These are phyloP conservation scores for Cheilosia impressa DNA, from an alignment of 2,888 invertebrate species.

Conservation along the genomic window DNA sequence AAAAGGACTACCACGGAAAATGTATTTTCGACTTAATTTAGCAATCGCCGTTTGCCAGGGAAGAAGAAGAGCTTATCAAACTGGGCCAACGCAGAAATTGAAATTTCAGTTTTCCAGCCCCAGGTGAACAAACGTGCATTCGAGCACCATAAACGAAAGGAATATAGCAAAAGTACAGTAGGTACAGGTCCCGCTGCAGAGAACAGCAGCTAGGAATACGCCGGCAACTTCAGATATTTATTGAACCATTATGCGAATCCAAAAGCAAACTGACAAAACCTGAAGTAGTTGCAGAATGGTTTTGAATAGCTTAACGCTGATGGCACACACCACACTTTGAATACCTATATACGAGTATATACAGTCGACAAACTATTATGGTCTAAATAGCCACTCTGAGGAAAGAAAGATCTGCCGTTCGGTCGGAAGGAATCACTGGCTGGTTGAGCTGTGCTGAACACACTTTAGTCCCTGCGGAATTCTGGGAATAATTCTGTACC, in stretches of 20 bases:
- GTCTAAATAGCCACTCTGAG: constrained; percentile 70
- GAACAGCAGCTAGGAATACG: background rate
- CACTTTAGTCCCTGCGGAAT: constrained; percentile 19
- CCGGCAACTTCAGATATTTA: constrained; percentile 74
- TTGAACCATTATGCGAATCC: constrained; percentile 75
- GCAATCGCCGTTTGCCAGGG: constrained; percentile 44
- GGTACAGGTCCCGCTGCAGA: constrained; percentile 11
- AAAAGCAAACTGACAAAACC: constrained; percentile 66
- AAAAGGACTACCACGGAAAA: constrained; percentile 39
- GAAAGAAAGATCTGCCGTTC: constrained; percentile 28
- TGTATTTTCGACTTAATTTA: constrained; percentile 63
- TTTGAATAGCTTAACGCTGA: constrained; percentile 61
- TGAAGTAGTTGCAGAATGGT: constrained; percentile 51
- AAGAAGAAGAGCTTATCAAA: constrained; percentile 34
- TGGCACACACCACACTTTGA: constrained; percentile 37
- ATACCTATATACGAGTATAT: constrained; percentile 10
- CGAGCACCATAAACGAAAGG: constrained; percentile 29
- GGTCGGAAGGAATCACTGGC: background rate
- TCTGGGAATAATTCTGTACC: constrained; percentile 2
- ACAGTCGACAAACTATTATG: constrained; percentile 68
- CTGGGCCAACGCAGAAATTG: constrained; percentile 54
- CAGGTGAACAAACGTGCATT: constrained; percentile 61
- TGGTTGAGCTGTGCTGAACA: constrained; percentile 10
- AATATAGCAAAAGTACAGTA: constrained; percentile 20
- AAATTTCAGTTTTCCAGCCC: constrained; percentile 60